Percentiles rank a stretch among this genome's conserved stretches.
Evolutionary conservation across 2,888 invertebrate species (phyloP).

Genomic region (Dinocampus coccinellae): DNA sequence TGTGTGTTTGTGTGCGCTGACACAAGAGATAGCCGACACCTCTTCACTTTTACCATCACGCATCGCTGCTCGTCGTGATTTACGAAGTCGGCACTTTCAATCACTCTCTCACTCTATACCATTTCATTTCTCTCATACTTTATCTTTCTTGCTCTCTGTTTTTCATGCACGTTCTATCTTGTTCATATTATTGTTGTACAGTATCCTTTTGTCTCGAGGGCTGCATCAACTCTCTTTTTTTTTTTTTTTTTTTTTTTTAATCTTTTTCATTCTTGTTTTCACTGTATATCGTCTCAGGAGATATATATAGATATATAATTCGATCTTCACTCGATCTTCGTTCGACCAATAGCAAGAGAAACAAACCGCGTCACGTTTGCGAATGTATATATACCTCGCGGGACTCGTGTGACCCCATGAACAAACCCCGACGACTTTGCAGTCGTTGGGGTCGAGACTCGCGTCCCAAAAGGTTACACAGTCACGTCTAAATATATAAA

Average conservation of each 20-base stretch:
- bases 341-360: slow-evolving; percentile 24
- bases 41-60: slow-evolving; percentile 46
- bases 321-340: slow-evolving; percentile 30
- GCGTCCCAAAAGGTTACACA: slow-evolving; percentile 32
- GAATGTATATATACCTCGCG: slow-evolving; percentile 22
- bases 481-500: slow-evolving; percentile 33
- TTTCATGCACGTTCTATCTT: background rate
- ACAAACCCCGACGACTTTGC: slow-evolving; percentile 26
- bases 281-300: background rate
- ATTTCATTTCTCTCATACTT: background rate
- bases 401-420: slow-evolving; percentile 29
- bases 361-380: slow-evolving; percentile 36
- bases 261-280: background rate
- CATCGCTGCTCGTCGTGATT: slow-evolving; percentile 53
- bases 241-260: background rate
- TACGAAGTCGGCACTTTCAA: slow-evolving; percentile 44
- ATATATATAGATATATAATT: slow-evolving; percentile 31
- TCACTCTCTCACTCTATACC: slow-evolving; percentile 19
- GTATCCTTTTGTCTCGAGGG: slow-evolving; percentile 16
- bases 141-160: background rate
- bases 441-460: slow-evolving; percentile 21
- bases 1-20: slow-evolving; percentile 46
- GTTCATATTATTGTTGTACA: slow-evolving; percentile 13
- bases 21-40: slow-evolving; percentile 51
- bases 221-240: slow-evolving; percentile 12